Percentiles rank a stretch among this genome's conserved stretches.
phyloP scores from a whole-genome alignment of 2,888 invertebrate genomes.

The Clusia tigrina region DNA sequence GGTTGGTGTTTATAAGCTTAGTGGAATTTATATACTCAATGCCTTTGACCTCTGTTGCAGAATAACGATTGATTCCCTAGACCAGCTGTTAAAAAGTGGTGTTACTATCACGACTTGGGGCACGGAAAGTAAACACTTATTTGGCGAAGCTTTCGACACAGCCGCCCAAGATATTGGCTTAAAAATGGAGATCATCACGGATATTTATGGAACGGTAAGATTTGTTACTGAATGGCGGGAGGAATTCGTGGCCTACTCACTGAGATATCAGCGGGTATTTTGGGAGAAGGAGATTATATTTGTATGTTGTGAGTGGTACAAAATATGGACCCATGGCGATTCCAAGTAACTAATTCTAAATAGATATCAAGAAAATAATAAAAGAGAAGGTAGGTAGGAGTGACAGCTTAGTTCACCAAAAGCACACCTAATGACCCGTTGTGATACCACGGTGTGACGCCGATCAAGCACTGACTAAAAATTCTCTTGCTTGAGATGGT shows the following conservation, averaged over 20 bases:
- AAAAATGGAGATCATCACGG: conserved; percentile 71
- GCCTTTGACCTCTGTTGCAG: conserved; percentile 60
- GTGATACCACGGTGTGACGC: too few relatives aligned
- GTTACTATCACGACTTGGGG: conserved; percentile 78
- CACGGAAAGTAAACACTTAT: conserved; percentile 74
- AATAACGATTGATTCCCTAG: conserved; percentile 80
- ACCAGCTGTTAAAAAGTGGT: conserved; percentile 73
- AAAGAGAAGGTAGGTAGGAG: neutral
- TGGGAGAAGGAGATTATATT: too few relatives aligned
- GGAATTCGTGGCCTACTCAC: too few relatives aligned
- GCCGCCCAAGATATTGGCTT: conserved; percentile 73
- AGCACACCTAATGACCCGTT: too few relatives aligned
- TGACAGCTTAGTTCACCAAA: too few relatives aligned
- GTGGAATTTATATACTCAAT: neutral
- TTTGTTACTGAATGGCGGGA: too few relatives aligned
- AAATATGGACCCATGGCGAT: too few relatives aligned
- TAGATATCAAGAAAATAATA: neutral
- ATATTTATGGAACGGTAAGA: conserved; percentile 71
- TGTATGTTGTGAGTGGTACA: too few relatives aligned
- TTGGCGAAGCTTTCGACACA: conserved; percentile 74
- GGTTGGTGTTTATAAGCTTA: conserved; percentile 62
- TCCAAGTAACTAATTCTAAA: too few relatives aligned
- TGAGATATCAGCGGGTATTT: too few relatives aligned
- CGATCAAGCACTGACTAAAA: too few relatives aligned
- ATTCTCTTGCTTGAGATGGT: too few relatives aligned